phyloP scores from a whole-genome alignment of 2,113 vertebrate genomes.

The Mixornis gularis region DNA sequence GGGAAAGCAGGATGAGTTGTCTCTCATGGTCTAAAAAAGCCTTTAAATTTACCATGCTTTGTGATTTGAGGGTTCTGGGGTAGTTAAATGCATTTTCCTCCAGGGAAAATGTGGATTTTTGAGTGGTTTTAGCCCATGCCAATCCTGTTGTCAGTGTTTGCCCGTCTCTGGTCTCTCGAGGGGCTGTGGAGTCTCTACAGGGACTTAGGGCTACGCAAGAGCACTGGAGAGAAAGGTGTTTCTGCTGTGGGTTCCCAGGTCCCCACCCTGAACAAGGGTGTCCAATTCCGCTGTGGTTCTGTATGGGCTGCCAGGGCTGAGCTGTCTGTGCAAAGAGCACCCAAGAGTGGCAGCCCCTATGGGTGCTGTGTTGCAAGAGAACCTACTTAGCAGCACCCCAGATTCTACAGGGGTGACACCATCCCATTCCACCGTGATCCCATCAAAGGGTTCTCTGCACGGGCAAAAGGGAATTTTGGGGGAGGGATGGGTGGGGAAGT shows the following conservation, averaged over 20 bases:
- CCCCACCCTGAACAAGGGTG: not conserved
- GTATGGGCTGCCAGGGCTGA: not conserved
- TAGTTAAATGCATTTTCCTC: fast-evolving
- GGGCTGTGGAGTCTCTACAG: fast-evolving
- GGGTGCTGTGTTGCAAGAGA: not conserved
- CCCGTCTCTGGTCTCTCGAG: fast-evolving
- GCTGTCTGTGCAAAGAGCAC: not conserved
- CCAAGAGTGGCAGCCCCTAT: not conserved
- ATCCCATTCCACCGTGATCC: not conserved
- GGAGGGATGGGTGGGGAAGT: not conserved
- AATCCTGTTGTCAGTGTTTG: not conserved
- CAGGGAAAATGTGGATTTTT: fast-evolving
- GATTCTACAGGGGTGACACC: not conserved
- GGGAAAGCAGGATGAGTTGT: not conserved
- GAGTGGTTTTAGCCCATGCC: not conserved
- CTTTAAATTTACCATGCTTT: not conserved
- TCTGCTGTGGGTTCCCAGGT: fast-evolving
- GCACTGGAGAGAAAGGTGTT: fast-evolving
- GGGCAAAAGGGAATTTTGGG: not conserved
- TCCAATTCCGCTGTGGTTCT: not conserved
- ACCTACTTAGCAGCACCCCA: not conserved
- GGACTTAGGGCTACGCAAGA: not conserved
- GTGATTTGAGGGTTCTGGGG: not conserved
- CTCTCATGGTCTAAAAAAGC: not conserved
- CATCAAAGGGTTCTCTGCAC: not conserved